Percentiles rank a stretch among this genome's conserved stretches.
Evolutionary conservation across 2,797 vertebrate species (phyloP).

Genomic region (Peromyscus aztecus): DNA sequence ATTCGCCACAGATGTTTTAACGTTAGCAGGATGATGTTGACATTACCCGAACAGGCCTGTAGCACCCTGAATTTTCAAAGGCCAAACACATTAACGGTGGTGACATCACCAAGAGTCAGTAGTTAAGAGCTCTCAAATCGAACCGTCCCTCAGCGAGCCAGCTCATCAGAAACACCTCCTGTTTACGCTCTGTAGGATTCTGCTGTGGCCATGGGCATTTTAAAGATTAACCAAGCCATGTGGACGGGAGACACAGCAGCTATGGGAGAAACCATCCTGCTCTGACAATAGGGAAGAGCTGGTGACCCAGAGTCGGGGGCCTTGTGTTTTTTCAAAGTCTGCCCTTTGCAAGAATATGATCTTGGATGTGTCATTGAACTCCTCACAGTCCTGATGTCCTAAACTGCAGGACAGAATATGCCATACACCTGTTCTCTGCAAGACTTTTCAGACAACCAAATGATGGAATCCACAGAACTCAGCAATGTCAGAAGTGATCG

Average conservation of each 20-base stretch:
- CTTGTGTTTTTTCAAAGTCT: neutral
- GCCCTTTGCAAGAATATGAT: neutral
- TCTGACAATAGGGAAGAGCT: neutral
- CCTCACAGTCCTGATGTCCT: neutral
- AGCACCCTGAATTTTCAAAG: slow-evolving; percentile 71
- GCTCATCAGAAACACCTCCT: slow-evolving; percentile 74
- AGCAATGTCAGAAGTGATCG: neutral
- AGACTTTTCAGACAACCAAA: neutral
- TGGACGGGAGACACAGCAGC: slow-evolving; percentile 40
- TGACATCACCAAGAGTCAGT: slow-evolving; percentile 69
- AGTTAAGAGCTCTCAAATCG: slow-evolving; percentile 70
- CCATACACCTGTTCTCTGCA: neutral
- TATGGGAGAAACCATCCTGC: slow-evolving; percentile 37
- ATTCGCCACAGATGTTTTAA: slow-evolving; percentile 54
- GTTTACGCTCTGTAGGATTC: slow-evolving; percentile 67
- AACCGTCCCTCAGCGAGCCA: slow-evolving; percentile 26
- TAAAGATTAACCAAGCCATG: slow-evolving; percentile 79
- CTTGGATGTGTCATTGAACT: neutral
- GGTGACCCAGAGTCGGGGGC: neutral
- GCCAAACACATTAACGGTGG: slow-evolving; percentile 75
- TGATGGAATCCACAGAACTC: neutral
- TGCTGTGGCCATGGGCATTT: slow-evolving; percentile 67
- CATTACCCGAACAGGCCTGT: slow-evolving; percentile 57
- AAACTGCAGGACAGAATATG: neutral
- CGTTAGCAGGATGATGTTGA: slow-evolving; percentile 67